These are phyloP conservation scores for Dicaeum eximium DNA, from an alignment of 2,113 vertebrate genomes.

Conservation along the genomic window DNA sequence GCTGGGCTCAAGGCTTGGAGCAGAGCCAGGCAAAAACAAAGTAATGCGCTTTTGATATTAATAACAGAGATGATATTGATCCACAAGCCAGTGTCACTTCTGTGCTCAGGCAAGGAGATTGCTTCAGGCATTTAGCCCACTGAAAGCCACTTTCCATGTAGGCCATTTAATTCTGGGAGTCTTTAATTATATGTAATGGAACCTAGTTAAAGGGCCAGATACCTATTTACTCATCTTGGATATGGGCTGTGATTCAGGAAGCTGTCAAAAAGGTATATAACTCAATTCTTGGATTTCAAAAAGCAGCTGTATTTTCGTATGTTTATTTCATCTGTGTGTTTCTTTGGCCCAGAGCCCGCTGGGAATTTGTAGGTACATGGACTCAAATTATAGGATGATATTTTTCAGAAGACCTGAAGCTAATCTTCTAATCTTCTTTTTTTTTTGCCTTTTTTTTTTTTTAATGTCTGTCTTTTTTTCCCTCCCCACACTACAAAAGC, in stretches of 20 bases:
- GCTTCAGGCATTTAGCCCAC: constrained; percentile 86
- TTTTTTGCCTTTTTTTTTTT: background rate
- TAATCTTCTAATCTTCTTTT: constrained; percentile 13
- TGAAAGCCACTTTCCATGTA: constrained; percentile 93
- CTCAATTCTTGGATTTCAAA: constrained; percentile 76
- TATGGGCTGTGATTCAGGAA: constrained; percentile 75
- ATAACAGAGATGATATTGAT: constrained; percentile 99
- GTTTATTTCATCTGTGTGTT: constrained; percentile 69
- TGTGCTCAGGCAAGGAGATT: constrained; percentile 78
- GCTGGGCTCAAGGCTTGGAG: constrained; percentile 80
- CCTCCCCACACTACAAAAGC: constrained; percentile 48
- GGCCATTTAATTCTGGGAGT: constrained; percentile 92
- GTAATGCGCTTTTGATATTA: constrained; percentile 99
- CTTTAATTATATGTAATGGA: constrained; percentile 98
- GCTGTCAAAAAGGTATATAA: constrained; percentile 75
- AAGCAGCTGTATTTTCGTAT: constrained; percentile 63
- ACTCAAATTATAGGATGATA: constrained; percentile 68
- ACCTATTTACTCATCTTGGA: constrained; percentile 67
- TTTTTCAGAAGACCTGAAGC: constrained; percentile 69
- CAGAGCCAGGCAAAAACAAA: constrained; percentile 91
- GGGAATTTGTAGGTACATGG: constrained; percentile 70
- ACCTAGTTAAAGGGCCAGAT: constrained; percentile 79
- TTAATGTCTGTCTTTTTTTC: background rate
- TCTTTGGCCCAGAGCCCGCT: constrained; percentile 66
- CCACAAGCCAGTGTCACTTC: constrained; percentile 82